Percentiles rank a stretch among this genome's conserved stretches.
These are phyloP conservation scores for Mormyrops boulengeri DNA, from an alignment of 2,797 vertebrate genomes.

Conservation along the genomic window DNA sequence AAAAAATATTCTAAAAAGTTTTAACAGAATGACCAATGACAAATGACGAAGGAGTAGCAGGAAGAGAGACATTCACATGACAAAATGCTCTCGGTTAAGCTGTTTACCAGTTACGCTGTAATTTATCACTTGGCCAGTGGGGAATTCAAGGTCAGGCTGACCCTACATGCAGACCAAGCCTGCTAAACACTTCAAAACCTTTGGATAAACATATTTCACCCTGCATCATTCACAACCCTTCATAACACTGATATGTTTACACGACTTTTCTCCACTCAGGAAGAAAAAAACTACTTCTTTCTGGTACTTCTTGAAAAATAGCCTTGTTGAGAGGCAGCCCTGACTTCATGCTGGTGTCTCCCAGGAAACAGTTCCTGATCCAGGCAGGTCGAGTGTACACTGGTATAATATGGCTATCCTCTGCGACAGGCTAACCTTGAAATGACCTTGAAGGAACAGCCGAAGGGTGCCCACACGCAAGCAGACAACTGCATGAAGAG, in stretches of 20 bases:
- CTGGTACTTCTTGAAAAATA: neutral
- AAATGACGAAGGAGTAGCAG: neutral
- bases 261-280: neutral
- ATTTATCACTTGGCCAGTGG: neutral
- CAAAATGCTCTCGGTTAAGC: neutral
- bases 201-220: neutral
- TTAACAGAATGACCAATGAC: neutral
- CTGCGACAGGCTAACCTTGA: neutral
- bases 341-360: neutral
- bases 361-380: neutral
- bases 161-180: neutral
- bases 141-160: slow-evolving; percentile 8
- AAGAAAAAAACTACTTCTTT: neutral
- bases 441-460: neutral
- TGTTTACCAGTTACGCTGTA: slow-evolving; percentile 9
- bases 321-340: neutral
- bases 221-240: neutral
- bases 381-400: neutral
- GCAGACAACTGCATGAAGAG: neutral
- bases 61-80: neutral
- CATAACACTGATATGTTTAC: neutral
- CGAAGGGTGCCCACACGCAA: neutral
- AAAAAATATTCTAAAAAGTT: neutral
- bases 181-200: neutral
- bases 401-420: neutral